These are phyloP conservation scores for Pandemis cinnamomeana DNA, from an alignment of 2,888 invertebrate genomes.

Conservation along the genomic window DNA sequence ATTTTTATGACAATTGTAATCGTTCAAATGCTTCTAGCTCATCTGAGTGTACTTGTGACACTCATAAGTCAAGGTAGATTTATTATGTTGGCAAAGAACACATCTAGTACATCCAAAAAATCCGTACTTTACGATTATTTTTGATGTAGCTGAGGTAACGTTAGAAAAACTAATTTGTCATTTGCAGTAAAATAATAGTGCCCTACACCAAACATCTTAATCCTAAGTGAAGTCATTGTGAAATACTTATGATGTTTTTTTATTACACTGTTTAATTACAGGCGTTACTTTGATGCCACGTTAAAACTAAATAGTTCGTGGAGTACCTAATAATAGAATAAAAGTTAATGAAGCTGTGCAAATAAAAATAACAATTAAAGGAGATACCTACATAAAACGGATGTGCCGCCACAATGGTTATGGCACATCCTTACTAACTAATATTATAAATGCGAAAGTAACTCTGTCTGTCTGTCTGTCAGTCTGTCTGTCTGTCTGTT, in stretches of 20 bases:
- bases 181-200: not conserved
- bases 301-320: constrained; percentile 26
- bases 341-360: constrained; percentile 20
- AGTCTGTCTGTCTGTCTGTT: too few species aligned
- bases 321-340: constrained; percentile 4
- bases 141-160: not conserved
- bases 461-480: too few species aligned
- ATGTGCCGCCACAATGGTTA: constrained; percentile 10
- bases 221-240: not conserved
- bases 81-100: not conserved
- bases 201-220: not conserved
- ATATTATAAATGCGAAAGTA: too few species aligned
- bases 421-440: too few species aligned
- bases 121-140: not conserved
- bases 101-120: not conserved
- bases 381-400: constrained; percentile 9
- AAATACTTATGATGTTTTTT: constrained; percentile 8
- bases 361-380: constrained; percentile 18
- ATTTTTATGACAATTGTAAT: too few species aligned
- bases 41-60: not conserved
- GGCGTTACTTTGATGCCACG: constrained; percentile 22
- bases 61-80: not conserved
- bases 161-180: not conserved
- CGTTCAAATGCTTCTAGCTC: not conserved
- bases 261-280: constrained; percentile 24